Evolutionary conservation across 1,140 invertebrate species (phyloP).

Genomic region (Eciton burchellii): DNA sequence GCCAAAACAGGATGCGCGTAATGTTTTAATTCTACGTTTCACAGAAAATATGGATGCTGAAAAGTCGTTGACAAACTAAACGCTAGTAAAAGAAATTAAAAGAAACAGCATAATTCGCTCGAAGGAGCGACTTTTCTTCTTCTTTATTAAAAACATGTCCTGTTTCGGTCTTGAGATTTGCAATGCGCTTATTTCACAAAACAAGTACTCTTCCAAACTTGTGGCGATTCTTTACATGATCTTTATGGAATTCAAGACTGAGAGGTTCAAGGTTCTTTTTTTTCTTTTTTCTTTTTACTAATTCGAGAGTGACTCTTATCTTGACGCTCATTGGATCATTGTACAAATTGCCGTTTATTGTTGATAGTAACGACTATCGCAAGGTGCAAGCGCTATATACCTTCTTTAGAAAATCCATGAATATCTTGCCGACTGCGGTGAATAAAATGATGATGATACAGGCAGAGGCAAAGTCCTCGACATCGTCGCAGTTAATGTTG

Average conservation of each 20-base stretch:
- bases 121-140: not conserved
- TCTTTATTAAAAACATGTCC: not conserved
- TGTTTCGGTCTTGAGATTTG: not conserved
- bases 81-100: too few species aligned
- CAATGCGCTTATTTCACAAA: too few species aligned
- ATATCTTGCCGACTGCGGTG: slow-evolving; percentile 71
- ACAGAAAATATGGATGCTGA: not conserved
- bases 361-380: slow-evolving; percentile 18
- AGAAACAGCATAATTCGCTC: not conserved
- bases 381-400: slow-evolving; percentile 56
- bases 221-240: not conserved
- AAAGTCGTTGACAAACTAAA: too few species aligned
- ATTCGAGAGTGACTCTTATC: slow-evolving; percentile 9
- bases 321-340: not conserved
- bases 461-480: slow-evolving; percentile 78
- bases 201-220: not conserved
- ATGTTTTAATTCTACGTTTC: slow-evolving; percentile 15
- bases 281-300: slow-evolving; percentile 22
- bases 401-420: slow-evolving; percentile 64
- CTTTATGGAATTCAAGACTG: slow-evolving; percentile 11
- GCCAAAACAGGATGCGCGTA: not conserved
- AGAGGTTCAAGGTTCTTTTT: not conserved
- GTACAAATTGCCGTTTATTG: not conserved
- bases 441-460: slow-evolving; percentile 79
- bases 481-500: slow-evolving; percentile 75